These are phyloP conservation scores for Ernsta delagoae DNA, from an alignment of 2,888 invertebrate species.

Conservation along the genomic window DNA sequence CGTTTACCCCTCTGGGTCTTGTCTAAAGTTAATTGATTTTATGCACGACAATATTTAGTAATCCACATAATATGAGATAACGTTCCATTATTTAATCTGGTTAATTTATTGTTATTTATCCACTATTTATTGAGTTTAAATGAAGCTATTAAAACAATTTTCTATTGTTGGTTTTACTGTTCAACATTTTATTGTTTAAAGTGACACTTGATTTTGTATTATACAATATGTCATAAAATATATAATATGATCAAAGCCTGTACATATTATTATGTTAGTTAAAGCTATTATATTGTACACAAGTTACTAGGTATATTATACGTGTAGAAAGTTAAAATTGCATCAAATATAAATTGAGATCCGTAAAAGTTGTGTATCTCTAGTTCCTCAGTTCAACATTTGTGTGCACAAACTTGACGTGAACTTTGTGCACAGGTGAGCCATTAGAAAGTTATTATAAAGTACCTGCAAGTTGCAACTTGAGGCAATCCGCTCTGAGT, in stretches of 20 bases:
- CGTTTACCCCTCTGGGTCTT: constrained; percentile 40
- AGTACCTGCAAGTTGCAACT: constrained; percentile 26
- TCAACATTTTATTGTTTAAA: too few relatives aligned
- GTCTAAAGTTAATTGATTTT: constrained; percentile 48
- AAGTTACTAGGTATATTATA: too few relatives aligned
- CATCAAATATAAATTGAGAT: constrained; percentile 1
- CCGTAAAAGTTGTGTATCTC: not conserved
- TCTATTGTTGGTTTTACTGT: too few relatives aligned
- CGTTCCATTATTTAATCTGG: constrained; percentile 5
- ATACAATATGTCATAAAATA: too few relatives aligned
- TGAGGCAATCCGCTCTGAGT: constrained; percentile 25
- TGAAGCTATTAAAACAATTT: too few relatives aligned
- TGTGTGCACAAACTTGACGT: constrained; percentile 5
- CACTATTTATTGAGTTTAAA: too few relatives aligned
- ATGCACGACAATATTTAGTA: constrained; percentile 25
- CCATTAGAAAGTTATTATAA: constrained; percentile 28
- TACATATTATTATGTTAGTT: too few relatives aligned
- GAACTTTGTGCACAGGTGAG: constrained; percentile 16
- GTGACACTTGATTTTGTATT: too few relatives aligned
- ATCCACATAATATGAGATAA: constrained; percentile 22
- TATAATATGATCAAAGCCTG: too few relatives aligned
- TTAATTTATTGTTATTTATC: not conserved
- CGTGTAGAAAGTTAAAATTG: not conserved
- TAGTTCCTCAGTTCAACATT: not conserved
- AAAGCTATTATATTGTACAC: too few relatives aligned